These are phyloP conservation scores for Oligia strigilis DNA, from an alignment of 2,888 invertebrate species.

Conservation along the genomic window DNA sequence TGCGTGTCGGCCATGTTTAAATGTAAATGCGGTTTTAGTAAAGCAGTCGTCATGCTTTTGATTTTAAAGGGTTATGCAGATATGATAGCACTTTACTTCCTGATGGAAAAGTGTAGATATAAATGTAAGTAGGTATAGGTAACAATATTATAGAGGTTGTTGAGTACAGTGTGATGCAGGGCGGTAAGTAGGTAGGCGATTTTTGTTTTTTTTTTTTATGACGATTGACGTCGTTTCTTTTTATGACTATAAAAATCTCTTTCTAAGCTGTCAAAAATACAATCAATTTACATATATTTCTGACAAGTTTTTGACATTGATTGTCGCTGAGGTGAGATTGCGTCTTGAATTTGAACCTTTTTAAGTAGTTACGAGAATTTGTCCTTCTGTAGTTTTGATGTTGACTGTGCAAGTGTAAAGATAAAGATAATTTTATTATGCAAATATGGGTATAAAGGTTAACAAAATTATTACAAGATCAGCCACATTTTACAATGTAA, in stretches of 20 bases:
- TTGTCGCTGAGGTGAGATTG: too few relatives aligned
- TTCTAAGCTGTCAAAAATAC: not conserved
- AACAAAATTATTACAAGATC: too few relatives aligned
- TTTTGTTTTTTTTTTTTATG: not conserved
- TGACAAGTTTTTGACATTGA: too few relatives aligned
- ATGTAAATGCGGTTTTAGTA: constrained; percentile 35
- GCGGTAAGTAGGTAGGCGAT: not conserved
- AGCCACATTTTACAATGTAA: too few relatives aligned
- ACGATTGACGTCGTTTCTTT: too few relatives aligned
- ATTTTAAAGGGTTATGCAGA: constrained; percentile 29
- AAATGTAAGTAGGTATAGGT: not conserved
- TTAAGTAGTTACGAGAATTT: too few relatives aligned
- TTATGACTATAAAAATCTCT: not conserved
- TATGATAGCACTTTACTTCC: not conserved
- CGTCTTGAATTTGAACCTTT: too few relatives aligned
- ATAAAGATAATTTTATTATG: too few relatives aligned
- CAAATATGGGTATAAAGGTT: too few relatives aligned
- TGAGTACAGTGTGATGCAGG: not conserved
- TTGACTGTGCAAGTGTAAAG: not conserved
- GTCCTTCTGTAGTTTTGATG: not conserved
- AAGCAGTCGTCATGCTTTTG: constrained; percentile 16
- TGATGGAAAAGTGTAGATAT: not conserved
- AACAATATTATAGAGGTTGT: not conserved
- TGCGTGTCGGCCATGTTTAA: constrained; percentile 41
- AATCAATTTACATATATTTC: too few relatives aligned